A percentile compares a stretch with the other conserved stretches of the same genome.
phyloP scores from a whole-genome alignment of 2,113 vertebrate species.

The Cnemophilus loriae region DNA sequence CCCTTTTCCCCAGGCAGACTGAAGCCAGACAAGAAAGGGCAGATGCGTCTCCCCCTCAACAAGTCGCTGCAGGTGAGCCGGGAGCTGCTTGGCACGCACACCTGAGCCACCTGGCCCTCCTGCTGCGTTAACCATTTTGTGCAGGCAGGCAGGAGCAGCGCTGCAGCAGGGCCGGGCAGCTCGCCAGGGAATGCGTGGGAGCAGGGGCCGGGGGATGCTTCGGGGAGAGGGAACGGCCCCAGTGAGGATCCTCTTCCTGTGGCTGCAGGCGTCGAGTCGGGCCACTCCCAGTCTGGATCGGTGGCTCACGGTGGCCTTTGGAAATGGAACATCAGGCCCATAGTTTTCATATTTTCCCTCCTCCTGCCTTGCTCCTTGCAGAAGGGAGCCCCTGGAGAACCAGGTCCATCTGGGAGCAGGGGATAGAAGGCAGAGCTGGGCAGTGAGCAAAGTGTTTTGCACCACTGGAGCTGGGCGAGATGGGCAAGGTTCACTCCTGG shows the following conservation, averaged over 20 bases:
- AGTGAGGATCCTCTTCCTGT: background rate
- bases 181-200: slow-evolving; percentile 1
- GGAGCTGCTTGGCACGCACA: slow-evolving; percentile 26
- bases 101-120: slow-evolving; percentile 45
- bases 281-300: background rate
- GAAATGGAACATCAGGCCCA: background rate
- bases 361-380: background rate
- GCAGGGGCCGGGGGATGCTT: background rate
- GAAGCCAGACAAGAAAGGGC: slow-evolving; percentile 42
- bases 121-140: background rate
- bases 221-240: background rate
- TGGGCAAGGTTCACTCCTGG: background rate
- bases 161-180: background rate
- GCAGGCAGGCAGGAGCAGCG: background rate
- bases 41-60: slow-evolving; percentile 17
- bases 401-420: background rate
- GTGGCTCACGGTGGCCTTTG: background rate
- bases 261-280: background rate
- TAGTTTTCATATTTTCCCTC: background rate
- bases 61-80: slow-evolving; percentile 56
- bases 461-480: background rate
- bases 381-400: background rate
- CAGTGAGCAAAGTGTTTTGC: background rate
- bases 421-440: fast-evolving
- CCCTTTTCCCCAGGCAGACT: slow-evolving; percentile 40